Conservation (phyloP, 1,140 invertebrate species). For the Atta colombica region DNA sequence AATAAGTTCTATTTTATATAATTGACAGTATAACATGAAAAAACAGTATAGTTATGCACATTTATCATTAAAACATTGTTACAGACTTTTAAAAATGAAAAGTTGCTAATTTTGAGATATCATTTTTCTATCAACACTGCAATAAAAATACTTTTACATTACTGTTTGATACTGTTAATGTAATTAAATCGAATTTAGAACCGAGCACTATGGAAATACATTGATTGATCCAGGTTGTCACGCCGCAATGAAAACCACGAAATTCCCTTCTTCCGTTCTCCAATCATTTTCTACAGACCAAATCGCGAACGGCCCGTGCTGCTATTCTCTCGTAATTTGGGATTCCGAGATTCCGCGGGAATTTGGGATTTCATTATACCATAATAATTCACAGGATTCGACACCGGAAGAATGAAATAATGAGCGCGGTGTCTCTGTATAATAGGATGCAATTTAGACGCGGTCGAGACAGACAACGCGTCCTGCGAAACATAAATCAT, state of each 20-base stretch:
- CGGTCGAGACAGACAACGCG: conserved; percentile 76
- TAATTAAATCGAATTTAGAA: not conserved
- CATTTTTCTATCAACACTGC: too few relatives aligned
- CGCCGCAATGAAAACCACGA: not conserved
- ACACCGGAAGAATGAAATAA: conserved; percentile 45
- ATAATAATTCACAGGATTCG: conserved; percentile 42
- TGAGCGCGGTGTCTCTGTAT: conserved; percentile 24
- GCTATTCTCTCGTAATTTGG: not conserved
- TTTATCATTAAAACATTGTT: too few relatives aligned
- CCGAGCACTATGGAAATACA: not conserved
- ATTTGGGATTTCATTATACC: conserved; percentile 34
- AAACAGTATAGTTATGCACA: too few relatives aligned
- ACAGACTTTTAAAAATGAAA: too few relatives aligned
- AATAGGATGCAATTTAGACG: conserved; percentile 77
- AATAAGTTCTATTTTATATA: too few relatives aligned
- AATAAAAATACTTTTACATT: not conserved
- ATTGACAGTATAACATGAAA: too few relatives aligned
- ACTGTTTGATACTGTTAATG: not conserved
- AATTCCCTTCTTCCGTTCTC: not conserved
- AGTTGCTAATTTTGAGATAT: too few relatives aligned
- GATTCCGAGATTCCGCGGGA: not conserved
- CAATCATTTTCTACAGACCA: not conserved
- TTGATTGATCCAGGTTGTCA: not conserved
- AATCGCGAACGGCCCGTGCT: not conserved
- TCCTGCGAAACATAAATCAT: conserved; percentile 77